These are phyloP conservation scores for Noturus placidus DNA, from an alignment of 2,113 vertebrate species.

Conservation along the genomic window DNA sequence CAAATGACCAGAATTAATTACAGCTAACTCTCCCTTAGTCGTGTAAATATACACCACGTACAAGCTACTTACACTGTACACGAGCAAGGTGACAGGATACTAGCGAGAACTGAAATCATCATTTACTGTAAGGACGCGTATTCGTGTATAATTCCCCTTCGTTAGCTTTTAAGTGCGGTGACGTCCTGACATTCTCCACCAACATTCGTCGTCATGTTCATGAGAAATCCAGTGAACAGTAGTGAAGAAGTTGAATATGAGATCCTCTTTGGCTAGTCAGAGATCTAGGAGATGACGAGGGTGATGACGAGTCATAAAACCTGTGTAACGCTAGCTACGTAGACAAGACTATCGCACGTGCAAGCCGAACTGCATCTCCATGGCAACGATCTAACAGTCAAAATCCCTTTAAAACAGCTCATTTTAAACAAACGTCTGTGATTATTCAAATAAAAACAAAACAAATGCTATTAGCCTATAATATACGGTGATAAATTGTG, in stretches of 20 bases:
- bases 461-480: too few relatives aligned
- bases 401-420: background rate
- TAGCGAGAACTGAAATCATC: background rate
- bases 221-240: background rate
- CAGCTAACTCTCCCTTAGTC: too few relatives aligned
- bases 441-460: too few relatives aligned
- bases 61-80: background rate
- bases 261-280: background rate
- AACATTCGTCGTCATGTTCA: background rate
- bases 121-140: too few relatives aligned
- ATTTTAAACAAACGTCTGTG: background rate
- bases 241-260: background rate
- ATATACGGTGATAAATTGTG: too few relatives aligned
- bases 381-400: background rate
- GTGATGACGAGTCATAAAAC: background rate
- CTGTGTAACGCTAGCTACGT: background rate
- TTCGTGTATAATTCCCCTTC: background rate
- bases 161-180: background rate
- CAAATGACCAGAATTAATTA: constrained; percentile 22
- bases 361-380: background rate
- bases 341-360: background rate
- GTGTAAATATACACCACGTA: background rate
- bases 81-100: background rate
- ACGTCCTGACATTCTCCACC: background rate
- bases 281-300: too few relatives aligned